A percentile compares a stretch with the other conserved stretches of the same genome.
phyloP scores from a whole-genome alignment of 2,888 invertebrate genomes.

The Meteorus colon region DNA sequence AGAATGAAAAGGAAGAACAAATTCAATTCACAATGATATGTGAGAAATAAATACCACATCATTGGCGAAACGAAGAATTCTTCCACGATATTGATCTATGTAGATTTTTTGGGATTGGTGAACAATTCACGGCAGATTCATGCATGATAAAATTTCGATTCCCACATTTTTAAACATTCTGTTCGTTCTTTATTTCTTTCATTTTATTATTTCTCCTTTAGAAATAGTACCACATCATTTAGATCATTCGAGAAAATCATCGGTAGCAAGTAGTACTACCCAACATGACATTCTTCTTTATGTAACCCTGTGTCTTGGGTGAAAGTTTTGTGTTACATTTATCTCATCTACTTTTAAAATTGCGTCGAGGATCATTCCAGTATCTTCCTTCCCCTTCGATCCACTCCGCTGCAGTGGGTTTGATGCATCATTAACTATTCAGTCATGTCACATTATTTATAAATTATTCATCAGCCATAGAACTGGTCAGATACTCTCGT shows the following conservation, averaged over 20 bases:
- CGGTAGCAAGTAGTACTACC: not conserved
- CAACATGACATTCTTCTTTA: not conserved
- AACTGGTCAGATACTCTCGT: not conserved
- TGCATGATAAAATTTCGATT: constrained; percentile 60
- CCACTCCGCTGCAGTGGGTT: not conserved
- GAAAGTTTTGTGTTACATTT: not conserved
- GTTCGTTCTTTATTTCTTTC: constrained; percentile 35
- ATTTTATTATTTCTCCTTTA: not conserved
- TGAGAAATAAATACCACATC: constrained; percentile 40
- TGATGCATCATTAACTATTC: not conserved
- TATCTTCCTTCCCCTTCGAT: not conserved
- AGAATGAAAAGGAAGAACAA: not conserved
- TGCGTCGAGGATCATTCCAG: not conserved
- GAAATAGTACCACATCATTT: not conserved
- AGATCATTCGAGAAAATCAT: not conserved
- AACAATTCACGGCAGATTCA: constrained; percentile 61
- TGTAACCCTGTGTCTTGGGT: not conserved
- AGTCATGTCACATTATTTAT: not conserved
- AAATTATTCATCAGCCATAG: not conserved
- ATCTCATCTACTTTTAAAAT: not conserved
- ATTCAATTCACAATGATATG: not conserved
- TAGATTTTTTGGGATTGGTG: constrained; percentile 57
- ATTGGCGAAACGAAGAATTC: constrained; percentile 56
- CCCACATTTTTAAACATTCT: not conserved
- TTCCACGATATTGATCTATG: constrained; percentile 60